phyloP scores from a whole-genome alignment of 2,888 invertebrate genomes.

The Drosophila macrospina region DNA sequence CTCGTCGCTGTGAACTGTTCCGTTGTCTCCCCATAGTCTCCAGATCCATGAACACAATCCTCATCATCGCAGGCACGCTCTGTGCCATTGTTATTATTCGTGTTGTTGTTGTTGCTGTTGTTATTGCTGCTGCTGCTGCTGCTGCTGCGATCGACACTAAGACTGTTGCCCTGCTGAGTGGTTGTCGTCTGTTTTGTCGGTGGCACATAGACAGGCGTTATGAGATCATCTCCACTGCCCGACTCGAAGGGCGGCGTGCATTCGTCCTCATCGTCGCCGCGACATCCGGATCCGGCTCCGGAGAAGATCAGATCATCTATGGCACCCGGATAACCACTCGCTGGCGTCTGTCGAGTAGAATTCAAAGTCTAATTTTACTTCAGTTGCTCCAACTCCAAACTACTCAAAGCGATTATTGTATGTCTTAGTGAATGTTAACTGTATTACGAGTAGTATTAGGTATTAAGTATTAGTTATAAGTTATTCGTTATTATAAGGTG shows the following conservation, averaged over 20 bases:
- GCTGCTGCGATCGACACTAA: slow-evolving; percentile 63
- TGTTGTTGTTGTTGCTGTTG: slow-evolving; percentile 32
- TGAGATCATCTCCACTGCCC: slow-evolving; percentile 95
- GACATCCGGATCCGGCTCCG: slow-evolving; percentile 95
- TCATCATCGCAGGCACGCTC: slow-evolving; percentile 92
- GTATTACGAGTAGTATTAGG: slow-evolving; percentile 39
- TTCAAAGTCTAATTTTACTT: slow-evolving; percentile 77
- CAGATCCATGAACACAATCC: slow-evolving; percentile 93
- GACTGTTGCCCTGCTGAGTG: slow-evolving; percentile 80
- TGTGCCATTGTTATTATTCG: slow-evolving; percentile 75
- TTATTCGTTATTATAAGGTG: slow-evolving; percentile 38
- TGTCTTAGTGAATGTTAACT: slow-evolving; percentile 59
- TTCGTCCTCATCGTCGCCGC: slow-evolving; percentile 96
- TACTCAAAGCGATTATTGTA: slow-evolving; percentile 67
- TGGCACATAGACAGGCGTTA: slow-evolving; percentile 96
- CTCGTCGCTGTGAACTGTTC: slow-evolving; percentile 87
- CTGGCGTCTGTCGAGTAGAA: slow-evolving; percentile 89
- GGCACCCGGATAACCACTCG: slow-evolving; percentile 91
- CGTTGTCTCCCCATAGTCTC: slow-evolving; percentile 90
- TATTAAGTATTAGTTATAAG: slow-evolving; percentile 8
- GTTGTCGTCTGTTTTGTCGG: slow-evolving; percentile 90
- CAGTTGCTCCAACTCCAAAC: slow-evolving; percentile 71
- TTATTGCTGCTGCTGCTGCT: slow-evolving; percentile 37
- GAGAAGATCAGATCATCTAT: slow-evolving; percentile 96
- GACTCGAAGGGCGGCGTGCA: slow-evolving; percentile 93